phyloP scores from a whole-genome alignment of 2,797 vertebrate species.

The Babyrousa celebensis region DNA sequence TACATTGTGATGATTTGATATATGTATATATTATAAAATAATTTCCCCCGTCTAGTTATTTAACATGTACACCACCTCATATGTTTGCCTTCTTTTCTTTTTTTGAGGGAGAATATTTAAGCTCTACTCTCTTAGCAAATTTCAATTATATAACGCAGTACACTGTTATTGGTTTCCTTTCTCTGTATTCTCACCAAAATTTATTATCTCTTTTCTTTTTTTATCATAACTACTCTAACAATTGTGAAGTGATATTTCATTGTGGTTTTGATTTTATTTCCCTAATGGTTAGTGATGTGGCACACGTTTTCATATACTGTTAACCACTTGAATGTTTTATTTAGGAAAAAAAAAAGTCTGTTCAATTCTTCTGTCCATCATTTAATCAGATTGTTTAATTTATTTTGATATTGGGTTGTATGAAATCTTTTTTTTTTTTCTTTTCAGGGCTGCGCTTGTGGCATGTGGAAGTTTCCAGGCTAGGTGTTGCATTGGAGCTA shows the following conservation, averaged over 20 bases:
- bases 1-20: background rate
- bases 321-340: background rate
- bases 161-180: background rate
- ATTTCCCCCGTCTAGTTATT: background rate
- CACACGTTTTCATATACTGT: background rate
- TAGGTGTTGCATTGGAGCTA: no score
- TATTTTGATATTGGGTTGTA: background rate
- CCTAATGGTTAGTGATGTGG: background rate
- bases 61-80: background rate
- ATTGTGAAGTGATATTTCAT: background rate
- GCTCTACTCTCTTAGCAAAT: background rate
- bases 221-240: background rate
- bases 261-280: background rate
- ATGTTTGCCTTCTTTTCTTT: background rate
- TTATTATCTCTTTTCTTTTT: background rate
- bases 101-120: background rate
- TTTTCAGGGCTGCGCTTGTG: no score
- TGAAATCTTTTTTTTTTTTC: background rate
- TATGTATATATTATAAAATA: background rate
- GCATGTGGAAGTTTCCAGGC: no score
- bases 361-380: background rate
- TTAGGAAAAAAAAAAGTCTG: background rate
- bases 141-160: background rate
- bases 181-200: background rate
- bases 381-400: background rate